phyloP scores from a whole-genome alignment of 2,797 vertebrate species.

The Thamnophis elegans region DNA sequence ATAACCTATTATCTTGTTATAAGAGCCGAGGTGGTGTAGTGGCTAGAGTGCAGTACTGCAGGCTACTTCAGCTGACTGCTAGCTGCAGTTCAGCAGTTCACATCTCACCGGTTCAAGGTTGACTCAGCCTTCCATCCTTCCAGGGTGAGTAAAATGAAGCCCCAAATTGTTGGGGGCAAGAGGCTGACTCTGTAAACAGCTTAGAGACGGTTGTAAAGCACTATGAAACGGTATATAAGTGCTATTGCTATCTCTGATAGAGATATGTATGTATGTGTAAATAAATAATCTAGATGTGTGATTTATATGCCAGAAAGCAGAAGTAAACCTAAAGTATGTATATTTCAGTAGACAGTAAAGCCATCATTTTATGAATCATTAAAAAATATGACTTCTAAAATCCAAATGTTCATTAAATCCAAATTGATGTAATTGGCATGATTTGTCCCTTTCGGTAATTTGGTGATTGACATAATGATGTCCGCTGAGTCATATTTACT shows the following conservation, averaged over 20 bases:
- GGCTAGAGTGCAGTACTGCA: no score
- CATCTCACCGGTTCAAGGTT: no score
- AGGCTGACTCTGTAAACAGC: no score
- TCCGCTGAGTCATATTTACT: background rate
- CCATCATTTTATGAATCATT: background rate
- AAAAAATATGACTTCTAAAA: background rate
- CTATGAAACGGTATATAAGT: no score
- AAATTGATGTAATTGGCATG: background rate
- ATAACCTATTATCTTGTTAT: background rate
- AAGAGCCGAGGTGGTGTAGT: no score
- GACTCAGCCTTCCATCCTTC: no score
- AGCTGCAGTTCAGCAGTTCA: no score
- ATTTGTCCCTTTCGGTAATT: background rate
- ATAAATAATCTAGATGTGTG: background rate
- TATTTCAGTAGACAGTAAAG: background rate
- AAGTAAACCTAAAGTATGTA: background rate
- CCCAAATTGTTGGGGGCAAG: no score
- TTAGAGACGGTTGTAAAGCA: no score
- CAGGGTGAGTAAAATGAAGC: no score
- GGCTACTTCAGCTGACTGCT: no score
- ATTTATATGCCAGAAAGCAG: background rate
- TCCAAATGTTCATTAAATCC: background rate
- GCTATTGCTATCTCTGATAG: no score
- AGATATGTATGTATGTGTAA: background rate
- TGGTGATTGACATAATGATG: background rate